Base-by-base conservation (phyloP, 2,797 vertebrate genomes). In the Neosilurus hyrtlii region DNA sequence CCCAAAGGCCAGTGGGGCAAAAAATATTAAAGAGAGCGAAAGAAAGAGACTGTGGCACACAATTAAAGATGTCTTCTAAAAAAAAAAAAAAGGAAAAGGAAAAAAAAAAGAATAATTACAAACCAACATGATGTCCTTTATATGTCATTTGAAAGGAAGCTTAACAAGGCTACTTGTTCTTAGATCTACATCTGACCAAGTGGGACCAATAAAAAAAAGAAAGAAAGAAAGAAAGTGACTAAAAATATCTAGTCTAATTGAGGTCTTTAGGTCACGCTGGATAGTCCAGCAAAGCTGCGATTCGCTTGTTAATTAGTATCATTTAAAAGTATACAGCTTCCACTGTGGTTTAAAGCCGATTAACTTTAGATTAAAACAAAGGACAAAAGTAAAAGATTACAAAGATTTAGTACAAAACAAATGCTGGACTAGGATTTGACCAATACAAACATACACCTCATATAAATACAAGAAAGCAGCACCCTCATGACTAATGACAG, bases 301-400 rank as follows among this genome's bases (percentile, higher is more conserved):
- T 91, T 90, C 89, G 92, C 89, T 90, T 90, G 91, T 95, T 94
- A 94, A 94, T 95, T 95, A 94, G 94, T 93, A 92, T 92, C 85
- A 92, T 94, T 94, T 94, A 93, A 91, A 92, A 90, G 88, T 91
- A 88, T 87, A 88, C 89, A 83, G 86, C 85, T 82, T 85, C 68
- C 78, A 78, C 54, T 37, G 86, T 26, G 56, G 71, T 84, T 89
- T 89, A 89, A 90, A 92, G 91, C 83, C 92, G 94, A 94, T 93
- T 93, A 91, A 90, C 91, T 91, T 89, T 85, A 90, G 89, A 92
- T 91, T 90, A 92, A 90, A 91, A 88, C 73, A 20, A 78, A 85
- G 87, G 79, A 87, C 89, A 88, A 85, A 83, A 71, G 88, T 43
- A 88, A 86, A 82, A 89, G 89, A 72, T 89, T 89, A 70, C 79